These are phyloP conservation scores for Chironomus tentans DNA, from an alignment of 2,888 invertebrate species.

Conservation along the genomic window DNA sequence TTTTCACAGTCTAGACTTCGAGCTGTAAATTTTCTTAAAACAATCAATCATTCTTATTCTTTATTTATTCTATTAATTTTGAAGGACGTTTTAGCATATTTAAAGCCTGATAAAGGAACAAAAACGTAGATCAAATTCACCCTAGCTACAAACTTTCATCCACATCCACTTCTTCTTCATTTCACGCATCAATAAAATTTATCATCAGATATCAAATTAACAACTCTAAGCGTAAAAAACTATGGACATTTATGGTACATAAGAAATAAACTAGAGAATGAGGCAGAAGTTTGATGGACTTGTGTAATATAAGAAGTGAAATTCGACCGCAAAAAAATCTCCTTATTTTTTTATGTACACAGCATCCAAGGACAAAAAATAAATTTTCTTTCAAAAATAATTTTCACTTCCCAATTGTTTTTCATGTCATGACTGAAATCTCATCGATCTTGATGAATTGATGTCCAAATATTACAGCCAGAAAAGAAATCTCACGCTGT, in stretches of 20 bases:
- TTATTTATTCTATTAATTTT: too few relatives aligned
- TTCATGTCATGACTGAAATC: not conserved
- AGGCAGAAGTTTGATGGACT: not conserved
- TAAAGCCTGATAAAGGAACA: too few relatives aligned
- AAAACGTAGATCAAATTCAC: too few relatives aligned
- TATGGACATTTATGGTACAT: not conserved
- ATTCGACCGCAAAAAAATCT: not conserved
- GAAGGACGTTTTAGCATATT: too few relatives aligned
- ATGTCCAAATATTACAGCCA: not conserved
- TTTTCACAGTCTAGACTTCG: too few relatives aligned
- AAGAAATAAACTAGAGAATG: too few relatives aligned
- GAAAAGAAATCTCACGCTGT: not conserved
- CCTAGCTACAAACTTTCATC: too few relatives aligned
- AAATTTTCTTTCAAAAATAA: not conserved
- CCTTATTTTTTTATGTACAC: not conserved
- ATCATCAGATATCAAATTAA: not conserved
- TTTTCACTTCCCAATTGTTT: not conserved
- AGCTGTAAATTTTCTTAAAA: too few relatives aligned
- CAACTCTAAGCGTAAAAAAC: not conserved
- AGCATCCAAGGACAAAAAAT: not conserved
- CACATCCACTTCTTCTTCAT: not conserved
- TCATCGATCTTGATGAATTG: constrained; percentile 20
- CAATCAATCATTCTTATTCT: too few relatives aligned
- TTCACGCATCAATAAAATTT: not conserved
- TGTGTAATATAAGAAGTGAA: not conserved